phyloP scores from a whole-genome alignment of 2,888 invertebrate genomes.

The Baccha elongata region DNA sequence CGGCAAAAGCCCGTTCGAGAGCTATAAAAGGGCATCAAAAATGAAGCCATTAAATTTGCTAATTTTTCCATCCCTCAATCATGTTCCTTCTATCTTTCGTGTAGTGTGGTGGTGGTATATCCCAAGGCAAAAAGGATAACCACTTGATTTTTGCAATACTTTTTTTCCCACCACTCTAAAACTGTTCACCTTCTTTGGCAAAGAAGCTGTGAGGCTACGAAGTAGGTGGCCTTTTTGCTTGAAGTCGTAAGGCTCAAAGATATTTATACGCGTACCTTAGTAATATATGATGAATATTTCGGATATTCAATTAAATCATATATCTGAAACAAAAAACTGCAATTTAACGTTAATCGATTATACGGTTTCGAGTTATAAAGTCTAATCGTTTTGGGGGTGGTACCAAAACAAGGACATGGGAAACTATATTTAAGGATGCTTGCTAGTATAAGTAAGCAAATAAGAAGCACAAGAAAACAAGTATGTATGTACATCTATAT shows the following conservation, averaged over 20 bases:
- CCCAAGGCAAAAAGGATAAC: conserved; percentile 63
- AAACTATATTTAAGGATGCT: too few relatives aligned
- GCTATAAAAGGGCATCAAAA: conserved; percentile 73
- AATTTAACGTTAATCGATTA: conserved; percentile 67
- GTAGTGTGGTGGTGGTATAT: conserved; percentile 33
- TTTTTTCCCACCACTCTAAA: background rate
- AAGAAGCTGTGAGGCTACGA: conserved; percentile 66
- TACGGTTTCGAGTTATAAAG: too few relatives aligned
- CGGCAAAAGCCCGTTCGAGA: conserved; percentile 42
- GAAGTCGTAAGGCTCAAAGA: conserved; percentile 51
- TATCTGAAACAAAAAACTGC: conserved; percentile 52
- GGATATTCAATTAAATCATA: conserved; percentile 68
- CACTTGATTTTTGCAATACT: conserved; percentile 58
- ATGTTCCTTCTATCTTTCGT: conserved; percentile 62
- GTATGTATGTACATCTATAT: too few relatives aligned
- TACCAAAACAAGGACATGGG: too few relatives aligned
- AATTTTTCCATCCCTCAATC: conserved; percentile 74
- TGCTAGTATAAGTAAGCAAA: too few relatives aligned
- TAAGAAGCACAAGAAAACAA: too few relatives aligned
- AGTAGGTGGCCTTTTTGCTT: conserved; percentile 68
- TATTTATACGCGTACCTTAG: background rate
- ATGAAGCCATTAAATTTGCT: conserved; percentile 74
- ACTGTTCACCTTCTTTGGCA: conserved; percentile 9
- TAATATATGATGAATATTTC: conserved; percentile 56
- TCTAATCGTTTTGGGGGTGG: too few relatives aligned